phyloP scores from a whole-genome alignment of 1,140 invertebrate genomes.

The Manduca sexta region DNA sequence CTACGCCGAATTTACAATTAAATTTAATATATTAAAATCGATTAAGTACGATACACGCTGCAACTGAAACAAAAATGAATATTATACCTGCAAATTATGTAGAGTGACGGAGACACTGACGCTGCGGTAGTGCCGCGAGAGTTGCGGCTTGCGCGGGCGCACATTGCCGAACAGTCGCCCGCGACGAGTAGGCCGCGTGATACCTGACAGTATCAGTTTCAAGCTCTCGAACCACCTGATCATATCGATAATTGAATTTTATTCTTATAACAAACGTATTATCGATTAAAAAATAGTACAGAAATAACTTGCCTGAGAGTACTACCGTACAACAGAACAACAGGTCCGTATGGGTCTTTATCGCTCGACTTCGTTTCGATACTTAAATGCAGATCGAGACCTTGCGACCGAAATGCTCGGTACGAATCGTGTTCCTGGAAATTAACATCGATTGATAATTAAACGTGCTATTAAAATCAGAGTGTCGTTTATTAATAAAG shows the following conservation, averaged over 20 bases:
- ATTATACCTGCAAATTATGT: constrained; percentile 93
- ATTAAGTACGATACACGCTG: neutral
- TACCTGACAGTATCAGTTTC: constrained; percentile 95
- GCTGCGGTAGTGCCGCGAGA: constrained; percentile 94
- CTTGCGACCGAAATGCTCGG: constrained; percentile 94
- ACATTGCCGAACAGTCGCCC: constrained; percentile 91
- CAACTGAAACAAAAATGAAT: neutral
- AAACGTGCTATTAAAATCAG: no score
- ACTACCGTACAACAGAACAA: constrained; percentile 91
- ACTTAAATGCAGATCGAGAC: constrained; percentile 89
- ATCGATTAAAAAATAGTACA: neutral
- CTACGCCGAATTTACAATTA: no score
- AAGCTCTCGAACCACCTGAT: constrained; percentile 94
- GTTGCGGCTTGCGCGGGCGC: constrained; percentile 88
- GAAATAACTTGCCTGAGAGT: constrained; percentile 80
- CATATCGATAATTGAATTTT: neutral
- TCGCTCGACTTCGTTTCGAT: constrained; percentile 89
- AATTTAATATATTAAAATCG: no score
- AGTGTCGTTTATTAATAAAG: no score
- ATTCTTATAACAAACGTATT: neutral
- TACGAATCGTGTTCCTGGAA: constrained; percentile 77
- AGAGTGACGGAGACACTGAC: constrained; percentile 89
- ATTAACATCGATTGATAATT: no score
- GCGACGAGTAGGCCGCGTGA: constrained; percentile 93
- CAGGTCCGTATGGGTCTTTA: constrained; percentile 82